These are phyloP conservation scores for Branchellion lobata DNA, from an alignment of 2,888 invertebrate species.

Conservation along the genomic window DNA sequence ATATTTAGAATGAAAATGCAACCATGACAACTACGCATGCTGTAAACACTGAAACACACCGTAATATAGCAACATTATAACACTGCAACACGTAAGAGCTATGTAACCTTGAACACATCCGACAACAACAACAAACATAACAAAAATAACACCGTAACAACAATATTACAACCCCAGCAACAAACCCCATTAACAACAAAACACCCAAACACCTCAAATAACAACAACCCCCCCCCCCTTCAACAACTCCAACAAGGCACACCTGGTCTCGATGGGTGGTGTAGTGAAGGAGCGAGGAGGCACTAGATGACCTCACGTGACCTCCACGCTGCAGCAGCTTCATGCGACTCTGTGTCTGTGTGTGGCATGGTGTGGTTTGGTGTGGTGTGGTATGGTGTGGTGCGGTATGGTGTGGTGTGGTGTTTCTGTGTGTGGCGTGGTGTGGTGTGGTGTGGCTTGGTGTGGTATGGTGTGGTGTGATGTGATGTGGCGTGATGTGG, in stretches of 20 bases:
- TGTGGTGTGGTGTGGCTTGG: not conserved
- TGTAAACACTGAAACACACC: too few species aligned
- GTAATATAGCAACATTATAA: too few species aligned
- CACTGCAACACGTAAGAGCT: too few species aligned
- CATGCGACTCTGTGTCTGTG: constrained; percentile 51
- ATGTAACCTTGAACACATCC: too few species aligned
- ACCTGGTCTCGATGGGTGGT: constrained; percentile 41
- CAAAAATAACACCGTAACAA: too few species aligned
- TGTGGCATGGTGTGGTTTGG: not conserved
- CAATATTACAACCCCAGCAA: too few species aligned
- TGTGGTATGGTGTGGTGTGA: not conserved
- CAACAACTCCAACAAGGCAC: not conserved
- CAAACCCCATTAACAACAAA: too few species aligned
- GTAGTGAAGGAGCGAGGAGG: constrained; percentile 43
- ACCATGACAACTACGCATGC: too few species aligned
- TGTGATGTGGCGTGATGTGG: not conserved
- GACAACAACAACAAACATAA: too few species aligned
- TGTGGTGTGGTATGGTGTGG: not conserved
- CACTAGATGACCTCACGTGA: constrained; percentile 44
- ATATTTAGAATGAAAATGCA: too few species aligned
- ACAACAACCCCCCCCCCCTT: too few species aligned
- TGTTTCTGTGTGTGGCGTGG: not conserved
- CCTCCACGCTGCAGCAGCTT: constrained; percentile 50
- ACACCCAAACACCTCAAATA: too few species aligned
- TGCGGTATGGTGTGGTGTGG: not conserved